A percentile compares a stretch with the other conserved stretches of the same genome.
Conservation (phyloP, 2,113 vertebrate species). For the Anhinga rufa region DNA sequence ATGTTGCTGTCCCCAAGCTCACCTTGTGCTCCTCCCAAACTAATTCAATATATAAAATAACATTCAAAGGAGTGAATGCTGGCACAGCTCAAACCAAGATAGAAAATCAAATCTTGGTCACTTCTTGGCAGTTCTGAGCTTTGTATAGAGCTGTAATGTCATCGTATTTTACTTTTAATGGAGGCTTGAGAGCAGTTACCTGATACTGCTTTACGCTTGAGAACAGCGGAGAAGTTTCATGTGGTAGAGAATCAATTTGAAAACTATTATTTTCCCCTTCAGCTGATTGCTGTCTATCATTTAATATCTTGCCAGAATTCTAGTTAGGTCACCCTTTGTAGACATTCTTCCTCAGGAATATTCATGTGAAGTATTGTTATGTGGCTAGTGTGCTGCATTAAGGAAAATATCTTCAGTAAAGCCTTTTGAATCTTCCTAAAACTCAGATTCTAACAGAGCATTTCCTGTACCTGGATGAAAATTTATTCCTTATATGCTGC, state of each 20-base stretch:
- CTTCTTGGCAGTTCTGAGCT: neutral
- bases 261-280: neutral
- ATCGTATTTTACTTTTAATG: neutral
- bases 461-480: neutral
- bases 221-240: neutral
- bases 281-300: neutral
- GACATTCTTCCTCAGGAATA: neutral
- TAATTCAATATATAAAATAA: neutral
- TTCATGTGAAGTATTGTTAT: neutral
- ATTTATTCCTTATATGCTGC: neutral
- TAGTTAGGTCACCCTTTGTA: neutral
- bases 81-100: neutral
- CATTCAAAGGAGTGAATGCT: neutral
- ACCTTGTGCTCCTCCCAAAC: neutral
- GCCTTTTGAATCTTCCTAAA: neutral
- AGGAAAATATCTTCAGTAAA: neutral
- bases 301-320: neutral
- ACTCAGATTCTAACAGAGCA: neutral
- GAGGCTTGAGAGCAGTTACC: neutral
- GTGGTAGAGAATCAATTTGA: neutral
- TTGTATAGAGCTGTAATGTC: neutral
- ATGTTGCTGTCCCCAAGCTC: neutral
- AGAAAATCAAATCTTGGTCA: neutral
- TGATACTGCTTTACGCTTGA: neutral
- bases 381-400: neutral